These are phyloP conservation scores for Andrena haemorrhoa DNA, from an alignment of 2,888 invertebrate genomes.

Conservation along the genomic window DNA sequence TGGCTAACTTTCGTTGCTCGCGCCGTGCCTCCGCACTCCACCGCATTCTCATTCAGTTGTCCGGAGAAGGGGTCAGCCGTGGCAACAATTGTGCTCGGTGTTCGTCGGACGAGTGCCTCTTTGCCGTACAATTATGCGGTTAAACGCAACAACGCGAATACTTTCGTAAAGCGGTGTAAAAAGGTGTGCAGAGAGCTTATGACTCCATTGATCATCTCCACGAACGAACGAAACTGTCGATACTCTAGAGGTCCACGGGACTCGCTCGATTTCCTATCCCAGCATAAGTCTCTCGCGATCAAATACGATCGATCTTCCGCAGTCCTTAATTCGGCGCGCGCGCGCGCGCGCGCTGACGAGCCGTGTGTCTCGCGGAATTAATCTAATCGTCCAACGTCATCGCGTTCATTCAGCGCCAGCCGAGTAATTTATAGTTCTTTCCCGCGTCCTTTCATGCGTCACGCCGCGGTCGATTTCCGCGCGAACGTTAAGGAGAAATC, in stretches of 20 bases:
- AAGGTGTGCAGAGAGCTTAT: too few relatives aligned
- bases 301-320: slow-evolving; percentile 9
- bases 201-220: too few relatives aligned
- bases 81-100: slow-evolving; percentile 50
- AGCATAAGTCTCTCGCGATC: not conserved
- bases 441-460: slow-evolving; percentile 39
- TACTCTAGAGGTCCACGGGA: not conserved
- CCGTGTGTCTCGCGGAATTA: not conserved
- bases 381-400: slow-evolving; percentile 15
- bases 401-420: slow-evolving; percentile 27
- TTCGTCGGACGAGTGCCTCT: slow-evolving; percentile 33
- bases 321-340: not conserved
- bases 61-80: slow-evolving; percentile 50
- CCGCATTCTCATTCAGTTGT: slow-evolving; percentile 36
- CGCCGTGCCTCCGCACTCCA: slow-evolving; percentile 17
- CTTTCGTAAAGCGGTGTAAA: not conserved
- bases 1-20: slow-evolving; percentile 63
- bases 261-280: not conserved
- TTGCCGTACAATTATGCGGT: slow-evolving; percentile 31
- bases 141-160: slow-evolving; percentile 1
- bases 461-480: slow-evolving; percentile 32
- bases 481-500: slow-evolving; percentile 57
- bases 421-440: slow-evolving; percentile 45
- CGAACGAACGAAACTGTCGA: not conserved
- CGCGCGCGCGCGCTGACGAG: not conserved